Evolutionary conservation across 2,113 vertebrate species (phyloP).

Genomic region (Falco punctatus): DNA sequence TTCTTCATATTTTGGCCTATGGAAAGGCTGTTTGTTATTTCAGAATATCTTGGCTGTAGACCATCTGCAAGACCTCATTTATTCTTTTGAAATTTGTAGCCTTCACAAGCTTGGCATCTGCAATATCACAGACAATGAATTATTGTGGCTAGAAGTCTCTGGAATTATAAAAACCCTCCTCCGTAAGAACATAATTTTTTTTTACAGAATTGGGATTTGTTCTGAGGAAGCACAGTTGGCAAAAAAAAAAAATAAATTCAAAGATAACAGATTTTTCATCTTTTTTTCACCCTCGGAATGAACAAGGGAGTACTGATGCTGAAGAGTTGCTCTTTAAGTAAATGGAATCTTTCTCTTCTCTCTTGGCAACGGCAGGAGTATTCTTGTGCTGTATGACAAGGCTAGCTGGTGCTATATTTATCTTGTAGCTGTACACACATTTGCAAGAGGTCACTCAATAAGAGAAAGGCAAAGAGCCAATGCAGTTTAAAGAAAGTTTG

Average conservation of each 20-base stretch:
- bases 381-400: constrained; percentile 69
- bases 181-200: not conserved
- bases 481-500: constrained; percentile 47
- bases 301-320: constrained; percentile 12
- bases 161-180: constrained; percentile 21
- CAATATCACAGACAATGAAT: constrained; percentile 46
- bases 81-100: constrained; percentile 56
- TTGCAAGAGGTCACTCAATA: constrained; percentile 49
- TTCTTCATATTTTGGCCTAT: constrained; percentile 25
- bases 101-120: constrained; percentile 47
- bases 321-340: constrained; percentile 58
- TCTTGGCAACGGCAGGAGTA: constrained; percentile 64
- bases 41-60: constrained; percentile 44
- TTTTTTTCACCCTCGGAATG: not conserved
- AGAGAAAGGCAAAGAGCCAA: constrained; percentile 56
- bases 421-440: constrained; percentile 56
- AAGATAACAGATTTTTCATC: constrained; percentile 34
- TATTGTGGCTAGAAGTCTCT: constrained; percentile 38
- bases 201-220: constrained; percentile 18
- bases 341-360: constrained; percentile 63
- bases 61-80: constrained; percentile 56
- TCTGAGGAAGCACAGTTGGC: constrained; percentile 25
- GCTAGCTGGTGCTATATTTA: constrained; percentile 67
- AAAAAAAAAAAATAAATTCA: not conserved
- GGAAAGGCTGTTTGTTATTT: constrained; percentile 34